Base-by-base conservation (phyloP, 1,140 invertebrate genomes). In the Platorchestia sp. region DNA sequence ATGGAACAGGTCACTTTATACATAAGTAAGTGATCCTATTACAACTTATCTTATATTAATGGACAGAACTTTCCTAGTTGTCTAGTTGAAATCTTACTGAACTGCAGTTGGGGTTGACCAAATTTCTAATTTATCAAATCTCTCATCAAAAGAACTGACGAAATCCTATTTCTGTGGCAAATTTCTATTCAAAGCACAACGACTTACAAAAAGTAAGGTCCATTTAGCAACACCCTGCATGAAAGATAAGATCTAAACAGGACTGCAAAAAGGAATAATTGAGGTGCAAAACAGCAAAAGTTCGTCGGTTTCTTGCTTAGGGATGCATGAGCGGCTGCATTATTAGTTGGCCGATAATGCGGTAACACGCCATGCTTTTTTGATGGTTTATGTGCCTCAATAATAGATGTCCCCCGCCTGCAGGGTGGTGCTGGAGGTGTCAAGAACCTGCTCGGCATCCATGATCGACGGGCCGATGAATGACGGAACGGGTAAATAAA, bases 301-400 rank as follows among this genome's bases (percentile, higher is more conserved):
- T 75, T 75, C 59, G 27, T 27, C 27, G 27, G 27, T 75, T 75
- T 75, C 27, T 3, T 41, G 41, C 43, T 89, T 89, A 45, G 1
- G 36, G 44, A 93, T 93, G 91, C 91, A 93, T 93, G 44, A 93
- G 43, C 91, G 41, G 5, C 45, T 93, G 41, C 41, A 93, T 93
- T 45, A 93, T 93, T 93, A 10, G 43, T 10, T 44, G 5, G 7
- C 22, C 91, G 45, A 93, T 93, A 93, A 93, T 93, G 91, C 36
- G 45, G 43, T 93, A 45, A 47, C 91, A 93, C 44, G 36, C 10
- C 91, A n/a, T 42, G 19, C 45, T 45, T 40, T 90, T 47, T 45
- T 45, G 3, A 93, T 93, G 36, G 91, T 47, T 47, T 44, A 41
- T 16, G 10, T 16, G 91, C 45, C 3, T 7, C 40, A 93, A 93